Conservation (phyloP, 2,113 vertebrate species). For the Bambusicola thoracicus region DNA sequence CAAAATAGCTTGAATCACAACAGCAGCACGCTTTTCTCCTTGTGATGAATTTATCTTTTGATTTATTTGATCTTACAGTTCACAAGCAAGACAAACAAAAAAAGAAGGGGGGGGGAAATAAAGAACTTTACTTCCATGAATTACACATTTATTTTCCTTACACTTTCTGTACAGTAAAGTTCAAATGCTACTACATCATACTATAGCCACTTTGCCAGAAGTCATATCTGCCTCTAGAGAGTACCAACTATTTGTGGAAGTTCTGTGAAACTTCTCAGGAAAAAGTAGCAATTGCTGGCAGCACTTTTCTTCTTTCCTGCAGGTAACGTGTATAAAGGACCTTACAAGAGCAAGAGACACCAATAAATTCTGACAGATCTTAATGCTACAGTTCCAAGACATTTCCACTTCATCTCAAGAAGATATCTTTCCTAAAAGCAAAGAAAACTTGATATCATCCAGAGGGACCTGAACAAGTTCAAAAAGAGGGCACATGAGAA, state of each 20-base stretch:
- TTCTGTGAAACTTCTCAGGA: neutral
- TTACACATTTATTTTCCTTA: neutral
- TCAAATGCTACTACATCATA: neutral
- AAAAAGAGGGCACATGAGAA: too few species aligned
- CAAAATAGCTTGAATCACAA: neutral
- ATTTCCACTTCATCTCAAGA: neutral
- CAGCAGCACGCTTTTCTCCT: neutral
- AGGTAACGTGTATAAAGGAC: neutral
- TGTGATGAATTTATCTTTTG: neutral
- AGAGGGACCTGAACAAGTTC: too few species aligned
- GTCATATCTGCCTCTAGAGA: neutral
- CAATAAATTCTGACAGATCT: neutral
- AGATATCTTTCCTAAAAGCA: neutral
- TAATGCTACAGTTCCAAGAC: neutral
- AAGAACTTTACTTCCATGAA: neutral
- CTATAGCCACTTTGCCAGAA: neutral
- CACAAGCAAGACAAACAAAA: neutral
- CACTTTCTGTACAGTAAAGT: neutral
- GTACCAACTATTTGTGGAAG: neutral
- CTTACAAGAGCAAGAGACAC: neutral
- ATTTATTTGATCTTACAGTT: neutral
- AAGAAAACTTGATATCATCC: too few species aligned
- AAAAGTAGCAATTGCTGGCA: neutral
- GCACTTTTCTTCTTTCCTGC: neutral
- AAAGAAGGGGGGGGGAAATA: neutral